A percentile compares a stretch with the other conserved stretches of the same genome.
These are phyloP conservation scores for Agriopis leucophaearia DNA, from an alignment of 2,888 invertebrate genomes.

Conservation along the genomic window DNA sequence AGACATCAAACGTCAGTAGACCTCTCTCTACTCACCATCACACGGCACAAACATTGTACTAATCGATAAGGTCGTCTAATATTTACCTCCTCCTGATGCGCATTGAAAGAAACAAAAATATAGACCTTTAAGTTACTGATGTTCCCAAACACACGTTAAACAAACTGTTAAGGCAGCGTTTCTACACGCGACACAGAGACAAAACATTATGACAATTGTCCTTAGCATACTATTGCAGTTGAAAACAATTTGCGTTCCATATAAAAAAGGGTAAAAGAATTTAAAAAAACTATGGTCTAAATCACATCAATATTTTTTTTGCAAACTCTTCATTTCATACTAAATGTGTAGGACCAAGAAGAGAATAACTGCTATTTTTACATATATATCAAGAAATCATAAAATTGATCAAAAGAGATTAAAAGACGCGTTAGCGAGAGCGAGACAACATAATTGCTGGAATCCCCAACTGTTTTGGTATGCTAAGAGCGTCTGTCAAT, in stretches of 20 bases:
- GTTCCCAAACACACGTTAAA: constrained; percentile 64
- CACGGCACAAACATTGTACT: constrained; percentile 67
- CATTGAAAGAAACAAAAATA: constrained; percentile 82
- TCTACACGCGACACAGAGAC: constrained; percentile 16
- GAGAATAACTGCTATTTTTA: background rate
- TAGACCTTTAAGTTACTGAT: constrained; percentile 81
- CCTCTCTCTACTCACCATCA: constrained; percentile 75
- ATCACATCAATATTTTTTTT: background rate
- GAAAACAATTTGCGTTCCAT: background rate
- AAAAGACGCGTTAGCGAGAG: background rate
- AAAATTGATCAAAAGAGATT: background rate
- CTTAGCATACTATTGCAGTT: background rate
- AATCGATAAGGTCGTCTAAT: constrained; percentile 72
- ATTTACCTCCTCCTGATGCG: constrained; percentile 84
- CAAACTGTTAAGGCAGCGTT: constrained; percentile 13
- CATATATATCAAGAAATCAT: background rate
- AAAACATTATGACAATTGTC: background rate
- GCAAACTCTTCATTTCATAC: background rate
- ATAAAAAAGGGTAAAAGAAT: too few relatives aligned
- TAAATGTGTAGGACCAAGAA: background rate
- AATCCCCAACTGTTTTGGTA: background rate
- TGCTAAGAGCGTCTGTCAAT: background rate
- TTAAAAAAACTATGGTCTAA: background rate
- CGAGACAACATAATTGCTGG: background rate
- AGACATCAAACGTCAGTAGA: constrained; percentile 70